These are phyloP conservation scores for Baryphthengus martii DNA, from an alignment of 2,113 vertebrate species.

Conservation along the genomic window DNA sequence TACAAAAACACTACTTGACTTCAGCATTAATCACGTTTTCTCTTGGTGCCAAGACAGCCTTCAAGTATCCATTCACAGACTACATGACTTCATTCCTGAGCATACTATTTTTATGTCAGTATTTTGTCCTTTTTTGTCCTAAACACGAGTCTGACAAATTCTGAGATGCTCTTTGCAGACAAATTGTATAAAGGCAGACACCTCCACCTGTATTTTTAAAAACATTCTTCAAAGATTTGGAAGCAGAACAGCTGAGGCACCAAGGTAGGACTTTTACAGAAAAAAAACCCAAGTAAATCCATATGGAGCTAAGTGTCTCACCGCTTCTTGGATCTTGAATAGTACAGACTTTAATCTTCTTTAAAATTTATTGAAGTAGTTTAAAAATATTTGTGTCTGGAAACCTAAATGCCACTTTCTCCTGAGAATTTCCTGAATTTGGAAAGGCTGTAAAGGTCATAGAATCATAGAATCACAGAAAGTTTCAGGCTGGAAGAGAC, in stretches of 20 bases:
- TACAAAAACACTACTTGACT: background rate
- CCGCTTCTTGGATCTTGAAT: background rate
- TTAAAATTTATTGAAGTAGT: background rate
- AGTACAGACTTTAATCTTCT: background rate
- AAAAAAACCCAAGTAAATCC: background rate
- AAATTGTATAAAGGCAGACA: background rate
- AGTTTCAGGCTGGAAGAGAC: too few species aligned
- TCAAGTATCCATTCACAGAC: background rate
- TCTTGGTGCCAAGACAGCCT: background rate
- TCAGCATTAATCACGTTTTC: background rate
- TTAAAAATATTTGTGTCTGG: background rate
- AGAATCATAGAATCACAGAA: too few species aligned
- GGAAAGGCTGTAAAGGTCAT: background rate
- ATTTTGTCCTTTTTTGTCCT: background rate
- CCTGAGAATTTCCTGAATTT: background rate
- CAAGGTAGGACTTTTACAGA: background rate
- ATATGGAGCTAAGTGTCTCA: background rate
- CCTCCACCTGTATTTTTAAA: accelerated
- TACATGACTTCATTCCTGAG: background rate
- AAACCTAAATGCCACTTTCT: background rate
- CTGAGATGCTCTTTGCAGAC: background rate
- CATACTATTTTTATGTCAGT: background rate
- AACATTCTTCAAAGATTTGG: background rate
- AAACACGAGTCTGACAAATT: background rate
- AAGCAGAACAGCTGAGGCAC: background rate